Conservation (phyloP, 2,888 invertebrate genomes). For the Hemicrepidius hirtus region DNA sequence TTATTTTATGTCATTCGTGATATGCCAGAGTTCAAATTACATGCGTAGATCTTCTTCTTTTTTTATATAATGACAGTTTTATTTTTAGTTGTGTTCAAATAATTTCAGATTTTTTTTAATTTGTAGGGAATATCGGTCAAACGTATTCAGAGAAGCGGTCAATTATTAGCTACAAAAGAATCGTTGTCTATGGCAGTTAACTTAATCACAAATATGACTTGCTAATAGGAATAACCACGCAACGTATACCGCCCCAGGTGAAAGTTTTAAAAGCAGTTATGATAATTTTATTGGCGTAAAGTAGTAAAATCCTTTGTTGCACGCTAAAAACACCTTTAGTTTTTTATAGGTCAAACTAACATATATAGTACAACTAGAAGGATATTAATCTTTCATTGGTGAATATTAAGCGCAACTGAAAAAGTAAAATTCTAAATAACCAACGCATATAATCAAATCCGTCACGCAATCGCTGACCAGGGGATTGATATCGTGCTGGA, state of each 20-base stretch:
- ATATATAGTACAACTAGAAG: background rate
- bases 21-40: constrained; percentile 3
- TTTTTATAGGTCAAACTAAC: constrained; percentile 8
- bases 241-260: background rate
- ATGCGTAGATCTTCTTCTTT: background rate
- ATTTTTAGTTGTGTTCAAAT: no score
- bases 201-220: constrained; percentile 4
- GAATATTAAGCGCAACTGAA: constrained; percentile 3
- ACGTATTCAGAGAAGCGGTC: no score
- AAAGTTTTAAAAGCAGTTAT: no score
- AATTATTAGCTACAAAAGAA: background rate
- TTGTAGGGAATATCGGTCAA: no score
- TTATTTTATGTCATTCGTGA: background rate
- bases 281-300: no score
- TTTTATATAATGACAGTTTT: no score
- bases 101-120: no score
- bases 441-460: constrained; percentile 11
- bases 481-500: constrained; percentile 7
- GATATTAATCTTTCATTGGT: background rate
- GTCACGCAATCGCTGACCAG: constrained; percentile 13
- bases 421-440: constrained; percentile 11
- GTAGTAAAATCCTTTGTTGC: no score
- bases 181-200: constrained; percentile 1
- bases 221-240: constrained; percentile 5
- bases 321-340: background rate